Conservation (phyloP, 2,113 vertebrate genomes). For the Carettochelys insculpta region DNA sequence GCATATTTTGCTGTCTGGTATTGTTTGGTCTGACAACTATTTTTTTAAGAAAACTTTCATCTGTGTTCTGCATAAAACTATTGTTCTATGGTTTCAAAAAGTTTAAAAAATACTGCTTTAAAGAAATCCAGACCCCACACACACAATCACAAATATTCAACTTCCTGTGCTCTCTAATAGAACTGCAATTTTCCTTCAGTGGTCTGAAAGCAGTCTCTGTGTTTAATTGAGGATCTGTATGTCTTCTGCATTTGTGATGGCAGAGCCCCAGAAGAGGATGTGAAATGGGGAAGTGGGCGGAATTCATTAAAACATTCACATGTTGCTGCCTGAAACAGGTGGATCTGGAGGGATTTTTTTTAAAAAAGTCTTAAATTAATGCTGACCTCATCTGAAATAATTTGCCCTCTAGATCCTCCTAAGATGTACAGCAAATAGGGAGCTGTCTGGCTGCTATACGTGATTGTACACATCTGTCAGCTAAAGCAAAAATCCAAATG, state of each 20-base stretch:
- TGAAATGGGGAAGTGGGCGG: constrained; percentile 33
- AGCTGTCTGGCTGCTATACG: constrained; percentile 49
- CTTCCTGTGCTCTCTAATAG: neutral
- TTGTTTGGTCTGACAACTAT: too few relatives aligned
- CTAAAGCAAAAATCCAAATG: constrained; percentile 35
- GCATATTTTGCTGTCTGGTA: too few relatives aligned
- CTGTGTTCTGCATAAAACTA: too few relatives aligned
- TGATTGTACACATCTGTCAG: constrained; percentile 68
- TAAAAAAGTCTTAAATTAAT: constrained; percentile 42
- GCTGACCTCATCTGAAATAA: constrained; percentile 66
- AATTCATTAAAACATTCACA: neutral
- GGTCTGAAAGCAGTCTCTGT: neutral
- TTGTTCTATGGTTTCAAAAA: too few relatives aligned
- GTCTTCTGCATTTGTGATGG: constrained; percentile 15
- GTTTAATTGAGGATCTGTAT: neutral
- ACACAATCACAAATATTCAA: neutral
- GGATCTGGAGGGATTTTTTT: constrained; percentile 58
- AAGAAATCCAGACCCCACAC: neutral
- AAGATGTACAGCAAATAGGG: constrained; percentile 48
- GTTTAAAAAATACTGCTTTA: neutral
- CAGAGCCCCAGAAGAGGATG: constrained; percentile 27
- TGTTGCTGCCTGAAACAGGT: constrained; percentile 65
- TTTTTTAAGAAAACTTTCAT: too few relatives aligned
- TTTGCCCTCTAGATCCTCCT: constrained; percentile 42
- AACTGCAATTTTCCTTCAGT: neutral